Percentiles rank a stretch among this genome's conserved stretches.
Evolutionary conservation across 2,113 vertebrate genomes (phyloP).

Genomic region (Chaetodon trifascialis): DNA sequence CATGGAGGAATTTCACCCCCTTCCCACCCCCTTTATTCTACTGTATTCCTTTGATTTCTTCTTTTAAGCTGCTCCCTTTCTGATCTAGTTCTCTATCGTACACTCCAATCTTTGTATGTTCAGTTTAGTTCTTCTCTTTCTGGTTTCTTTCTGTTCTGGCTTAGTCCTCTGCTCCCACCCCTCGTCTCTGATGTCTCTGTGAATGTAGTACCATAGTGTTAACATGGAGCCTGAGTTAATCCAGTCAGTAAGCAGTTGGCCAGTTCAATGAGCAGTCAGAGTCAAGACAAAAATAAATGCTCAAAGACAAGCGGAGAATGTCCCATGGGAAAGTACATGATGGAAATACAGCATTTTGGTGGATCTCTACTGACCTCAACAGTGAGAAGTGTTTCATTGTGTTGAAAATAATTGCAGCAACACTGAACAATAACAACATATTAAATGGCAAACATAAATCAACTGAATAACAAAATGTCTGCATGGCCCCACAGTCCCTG

Average conservation of each 20-base stretch:
- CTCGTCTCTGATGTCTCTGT: slow-evolving; percentile 48
- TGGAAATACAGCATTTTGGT: slow-evolving; percentile 12
- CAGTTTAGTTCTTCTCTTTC: slow-evolving; percentile 32
- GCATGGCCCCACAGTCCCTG: background rate
- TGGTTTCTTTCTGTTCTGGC: slow-evolving; percentile 20
- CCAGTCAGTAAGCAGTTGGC: slow-evolving; percentile 68
- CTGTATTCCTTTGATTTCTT: slow-evolving; percentile 42
- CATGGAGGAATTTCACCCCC: slow-evolving; percentile 28
- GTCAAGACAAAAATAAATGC: slow-evolving; percentile 59
- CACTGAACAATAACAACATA: background rate
- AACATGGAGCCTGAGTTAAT: slow-evolving; percentile 59
- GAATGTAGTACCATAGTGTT: slow-evolving; percentile 55
- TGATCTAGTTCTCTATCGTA: slow-evolving; percentile 35
- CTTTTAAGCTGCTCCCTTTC: slow-evolving; percentile 36
- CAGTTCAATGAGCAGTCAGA: slow-evolving; percentile 69
- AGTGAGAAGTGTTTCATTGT: background rate
- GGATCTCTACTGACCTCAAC: background rate
- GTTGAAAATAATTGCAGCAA: background rate
- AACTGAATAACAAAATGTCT: background rate
- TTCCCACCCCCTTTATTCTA: slow-evolving; percentile 17
- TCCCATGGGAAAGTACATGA: slow-evolving; percentile 55
- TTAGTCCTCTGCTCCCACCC: slow-evolving; percentile 18
- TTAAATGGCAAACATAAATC: background rate
- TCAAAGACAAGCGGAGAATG: slow-evolving; percentile 22
- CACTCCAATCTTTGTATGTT: slow-evolving; percentile 7